A percentile compares a stretch with the other conserved stretches of the same genome.
phyloP scores from a whole-genome alignment of 2,797 vertebrate species.

The Gephyroberyx darwinii region DNA sequence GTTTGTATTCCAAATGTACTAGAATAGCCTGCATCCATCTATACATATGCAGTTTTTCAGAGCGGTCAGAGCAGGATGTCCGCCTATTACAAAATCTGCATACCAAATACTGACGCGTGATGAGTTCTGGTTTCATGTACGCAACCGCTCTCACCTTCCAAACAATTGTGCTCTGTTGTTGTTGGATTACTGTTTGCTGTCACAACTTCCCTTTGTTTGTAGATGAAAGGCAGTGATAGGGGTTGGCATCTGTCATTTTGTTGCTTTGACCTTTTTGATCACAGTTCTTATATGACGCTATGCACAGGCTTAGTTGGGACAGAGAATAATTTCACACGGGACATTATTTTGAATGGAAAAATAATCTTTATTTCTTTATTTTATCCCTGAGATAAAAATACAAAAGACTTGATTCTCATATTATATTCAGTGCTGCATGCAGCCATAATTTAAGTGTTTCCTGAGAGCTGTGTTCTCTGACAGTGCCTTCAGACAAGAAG shows the following conservation, averaged over 20 bases:
- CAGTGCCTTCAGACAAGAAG: conserved; percentile 30
- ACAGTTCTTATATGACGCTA: conserved; percentile 14
- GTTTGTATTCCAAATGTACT: background rate
- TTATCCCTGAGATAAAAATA: conserved; percentile 50
- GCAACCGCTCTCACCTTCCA: conserved; percentile 25
- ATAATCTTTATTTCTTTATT: conserved; percentile 67
- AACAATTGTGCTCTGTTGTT: conserved; percentile 21
- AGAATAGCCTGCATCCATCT: background rate
- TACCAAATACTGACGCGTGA: background rate
- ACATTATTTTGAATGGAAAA: conserved; percentile 55
- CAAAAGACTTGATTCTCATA: conserved; percentile 33
- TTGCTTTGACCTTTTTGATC: conserved; percentile 59
- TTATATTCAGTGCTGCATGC: conserved; percentile 24
- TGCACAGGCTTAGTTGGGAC: background rate
- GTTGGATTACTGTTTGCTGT: conserved; percentile 65
- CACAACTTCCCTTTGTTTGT: conserved; percentile 70
- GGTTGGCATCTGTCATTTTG: conserved; percentile 48
- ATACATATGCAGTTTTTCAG: too few relatives aligned
- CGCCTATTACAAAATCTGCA: conserved; percentile 16
- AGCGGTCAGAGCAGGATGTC: too few relatives aligned
- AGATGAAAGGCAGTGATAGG: conserved; percentile 46
- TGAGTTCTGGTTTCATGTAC: conserved; percentile 62
- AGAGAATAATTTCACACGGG: conserved; percentile 11
- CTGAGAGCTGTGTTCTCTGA: conserved; percentile 40
- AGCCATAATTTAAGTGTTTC: conserved; percentile 44